Conservation (phyloP, 2,113 vertebrate genomes). For the Lutjanus erythropterus region DNA sequence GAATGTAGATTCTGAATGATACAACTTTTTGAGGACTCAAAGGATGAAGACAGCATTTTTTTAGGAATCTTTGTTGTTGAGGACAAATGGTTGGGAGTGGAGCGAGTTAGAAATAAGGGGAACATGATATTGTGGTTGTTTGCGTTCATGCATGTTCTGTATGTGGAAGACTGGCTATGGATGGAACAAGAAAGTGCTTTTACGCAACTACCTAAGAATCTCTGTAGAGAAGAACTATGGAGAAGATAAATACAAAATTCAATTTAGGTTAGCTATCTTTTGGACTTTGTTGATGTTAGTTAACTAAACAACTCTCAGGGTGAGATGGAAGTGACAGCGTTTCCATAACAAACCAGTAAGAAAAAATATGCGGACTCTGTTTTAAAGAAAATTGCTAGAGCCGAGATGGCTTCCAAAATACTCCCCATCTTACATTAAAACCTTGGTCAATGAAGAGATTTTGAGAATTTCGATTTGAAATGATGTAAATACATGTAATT, state of each 20-base stretch:
- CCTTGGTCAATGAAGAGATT: conserved; percentile 51
- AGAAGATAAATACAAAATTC: conserved; percentile 37
- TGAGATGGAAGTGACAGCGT: conserved; percentile 61
- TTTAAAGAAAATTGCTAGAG: conserved; percentile 28
- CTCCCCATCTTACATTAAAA: conserved; percentile 22
- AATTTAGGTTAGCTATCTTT: conserved; percentile 28
- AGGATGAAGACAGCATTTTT: conserved; percentile 67
- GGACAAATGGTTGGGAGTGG: conserved; percentile 52
- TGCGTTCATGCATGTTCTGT: conserved; percentile 56
- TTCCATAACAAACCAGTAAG: conserved; percentile 52
- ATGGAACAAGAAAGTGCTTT: conserved; percentile 52
- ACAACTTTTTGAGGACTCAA: conserved; percentile 62
- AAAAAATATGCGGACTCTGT: conserved; percentile 35
- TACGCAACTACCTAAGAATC: conserved; percentile 47
- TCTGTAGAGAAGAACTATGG: conserved; percentile 23
- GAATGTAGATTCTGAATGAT: conserved; percentile 82
- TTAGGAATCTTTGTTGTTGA: conserved; percentile 52
- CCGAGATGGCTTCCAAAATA: conserved; percentile 39
- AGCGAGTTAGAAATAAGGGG: conserved; percentile 71
- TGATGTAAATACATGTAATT: conserved; percentile 80
- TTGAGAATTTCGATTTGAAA: conserved; percentile 69
- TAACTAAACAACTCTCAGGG: conserved; percentile 80
- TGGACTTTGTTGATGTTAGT: conserved; percentile 58
- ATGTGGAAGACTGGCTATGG: conserved; percentile 62
- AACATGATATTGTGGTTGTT: conserved; percentile 64